These are phyloP conservation scores for Lycopodina hypogea DNA, from an alignment of 37 sponge, comb jelly and placozoan genomes.

Conservation along the genomic window DNA sequence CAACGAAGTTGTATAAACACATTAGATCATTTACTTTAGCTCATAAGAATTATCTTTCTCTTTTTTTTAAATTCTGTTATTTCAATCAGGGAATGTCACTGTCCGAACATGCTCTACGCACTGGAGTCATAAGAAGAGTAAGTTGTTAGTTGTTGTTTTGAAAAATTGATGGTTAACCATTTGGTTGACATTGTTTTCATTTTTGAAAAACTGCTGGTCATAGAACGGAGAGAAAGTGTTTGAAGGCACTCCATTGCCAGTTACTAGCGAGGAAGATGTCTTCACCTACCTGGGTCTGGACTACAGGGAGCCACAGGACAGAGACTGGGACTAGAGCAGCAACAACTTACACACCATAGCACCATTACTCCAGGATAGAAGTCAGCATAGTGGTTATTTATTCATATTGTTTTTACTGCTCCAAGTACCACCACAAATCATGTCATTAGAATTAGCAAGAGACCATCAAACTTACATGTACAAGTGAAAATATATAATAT, in stretches of 20 bases:
- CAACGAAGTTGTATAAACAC: too few species aligned
- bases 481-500: too few species aligned
- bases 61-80: neutral
- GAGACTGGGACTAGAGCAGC: constrained; percentile 56
- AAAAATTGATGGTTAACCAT: neutral
- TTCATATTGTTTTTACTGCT: neutral
- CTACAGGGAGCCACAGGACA: constrained; percentile 75
- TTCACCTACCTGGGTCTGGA: constrained; percentile 59
- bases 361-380: neutral
- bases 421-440: too few species aligned
- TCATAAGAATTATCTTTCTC: neutral
- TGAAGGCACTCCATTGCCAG: constrained; percentile 77
- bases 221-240: constrained; percentile 68
- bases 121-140: constrained; percentile 79
- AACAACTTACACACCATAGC: neutral
- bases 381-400: neutral
- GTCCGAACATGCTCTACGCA: constrained; percentile 67
- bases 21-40: too few species aligned
- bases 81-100: constrained; percentile 75
- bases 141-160: neutral
- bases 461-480: too few species aligned
- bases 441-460: too few species aligned
- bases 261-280: constrained; percentile 72
- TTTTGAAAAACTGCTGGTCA: neutral
- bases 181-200: neutral